These are phyloP conservation scores for Bembecia ichneumoniformis DNA, from an alignment of 2,888 invertebrate species.

Conservation along the genomic window DNA sequence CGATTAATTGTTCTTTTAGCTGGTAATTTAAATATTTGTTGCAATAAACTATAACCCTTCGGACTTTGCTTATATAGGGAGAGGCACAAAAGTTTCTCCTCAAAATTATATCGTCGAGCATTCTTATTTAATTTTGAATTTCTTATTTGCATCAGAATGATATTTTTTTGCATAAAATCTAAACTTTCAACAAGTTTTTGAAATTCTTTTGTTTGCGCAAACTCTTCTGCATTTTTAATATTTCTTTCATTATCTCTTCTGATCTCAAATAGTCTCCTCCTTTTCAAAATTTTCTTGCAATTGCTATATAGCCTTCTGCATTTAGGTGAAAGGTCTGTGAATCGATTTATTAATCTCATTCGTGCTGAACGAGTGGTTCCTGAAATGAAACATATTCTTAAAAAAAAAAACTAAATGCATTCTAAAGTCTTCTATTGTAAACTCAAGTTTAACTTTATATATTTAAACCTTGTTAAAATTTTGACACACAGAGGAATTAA, in stretches of 20 bases:
- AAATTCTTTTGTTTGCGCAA: not conserved
- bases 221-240: not conserved
- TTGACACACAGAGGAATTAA: too few species aligned
- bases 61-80: conserved; percentile 10
- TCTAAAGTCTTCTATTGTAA: too few species aligned
- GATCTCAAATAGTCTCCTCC: not conserved
- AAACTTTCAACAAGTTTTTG: not conserved
- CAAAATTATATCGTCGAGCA: not conserved
- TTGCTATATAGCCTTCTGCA: not conserved
- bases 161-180: not conserved
- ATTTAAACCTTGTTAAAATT: too few species aligned
- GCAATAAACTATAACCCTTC: conserved; percentile 8
- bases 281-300: not conserved
- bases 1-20: conserved; percentile 6
- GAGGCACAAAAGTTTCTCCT: conserved; percentile 9
- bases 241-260: not conserved
- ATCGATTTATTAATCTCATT: too few species aligned
- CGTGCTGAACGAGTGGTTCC: too few species aligned
- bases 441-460: too few species aligned
- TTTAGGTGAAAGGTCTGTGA: not conserved
- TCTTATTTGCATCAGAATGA: not conserved
- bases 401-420: too few species aligned
- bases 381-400: too few species aligned
- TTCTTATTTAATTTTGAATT: not conserved
- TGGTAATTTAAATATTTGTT: conserved; percentile 8